These are phyloP conservation scores for Hirudinaria manillensis DNA, from an alignment of 2,888 invertebrate genomes.

Conservation along the genomic window DNA sequence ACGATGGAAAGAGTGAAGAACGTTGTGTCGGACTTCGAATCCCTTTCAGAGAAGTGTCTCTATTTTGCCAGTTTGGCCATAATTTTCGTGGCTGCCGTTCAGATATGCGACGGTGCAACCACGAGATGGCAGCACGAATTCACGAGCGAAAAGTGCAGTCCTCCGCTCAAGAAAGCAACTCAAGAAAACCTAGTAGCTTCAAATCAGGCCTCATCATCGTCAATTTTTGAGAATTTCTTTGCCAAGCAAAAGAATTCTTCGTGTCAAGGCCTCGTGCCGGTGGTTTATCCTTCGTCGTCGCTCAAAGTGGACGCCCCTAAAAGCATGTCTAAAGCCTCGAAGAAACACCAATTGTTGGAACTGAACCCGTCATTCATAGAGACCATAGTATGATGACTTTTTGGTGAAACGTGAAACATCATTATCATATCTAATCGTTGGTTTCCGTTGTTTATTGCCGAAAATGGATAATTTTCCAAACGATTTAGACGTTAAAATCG, in stretches of 20 bases:
- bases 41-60: slow-evolving; percentile 16
- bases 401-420: too few relatives aligned
- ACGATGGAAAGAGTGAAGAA: not conserved
- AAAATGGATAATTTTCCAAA: too few relatives aligned
- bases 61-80: slow-evolving; percentile 7
- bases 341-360: too few relatives aligned
- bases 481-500: too few relatives aligned
- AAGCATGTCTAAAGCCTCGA: not conserved
- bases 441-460: too few relatives aligned
- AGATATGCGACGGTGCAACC: not conserved
- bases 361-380: slow-evolving; percentile 11
- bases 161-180: not conserved
- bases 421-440: too few relatives aligned
- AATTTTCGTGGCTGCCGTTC: slow-evolving; percentile 8
- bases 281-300: not conserved
- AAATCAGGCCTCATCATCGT: too few relatives aligned
- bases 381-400: slow-evolving; percentile 5
- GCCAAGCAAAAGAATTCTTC: not conserved
- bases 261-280: not conserved
- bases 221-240: too few relatives aligned
- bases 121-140: not conserved
- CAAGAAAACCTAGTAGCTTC: not conserved
- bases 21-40: not conserved
- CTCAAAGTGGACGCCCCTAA: not conserved
- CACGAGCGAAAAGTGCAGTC: too few relatives aligned